Evolutionary conservation across 2,797 vertebrate genomes (phyloP), one percentile per base, ranked within the genome.

Genomic region (Galagoides demidoff): DNA sequence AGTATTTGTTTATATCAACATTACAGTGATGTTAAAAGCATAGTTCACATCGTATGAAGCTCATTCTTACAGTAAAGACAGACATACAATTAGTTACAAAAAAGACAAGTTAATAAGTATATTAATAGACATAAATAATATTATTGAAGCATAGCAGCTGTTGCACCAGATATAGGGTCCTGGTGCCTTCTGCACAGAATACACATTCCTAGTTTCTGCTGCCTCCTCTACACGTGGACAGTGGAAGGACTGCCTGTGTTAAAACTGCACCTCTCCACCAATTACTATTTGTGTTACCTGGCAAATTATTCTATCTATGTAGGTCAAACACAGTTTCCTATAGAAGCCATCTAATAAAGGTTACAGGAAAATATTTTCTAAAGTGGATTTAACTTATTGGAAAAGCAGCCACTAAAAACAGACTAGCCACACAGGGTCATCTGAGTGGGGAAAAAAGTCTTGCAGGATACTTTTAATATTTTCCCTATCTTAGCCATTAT

Each of bases 301-400:
- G 68, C 3, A 82, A 55, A 59, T 29, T 59, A 68, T 37, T 37
- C 39, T 76, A 73, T 76, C 17, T 49, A 9, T 61, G n/a, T 27
- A 85, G n/a, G 5, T 73, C 49, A 55, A 89, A 45, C 2, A 43
- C 0, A 34, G 16, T 82, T 25, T 84, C 70, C 31, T 31, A 45
- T 22, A 95, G 63, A 76, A 64, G 39, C 29, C 49, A 91, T 19
- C 37, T 57, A 34, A 92, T 68, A 71, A 91, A 64, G 31, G 57
- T 92, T 39, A 83, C 43, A 63, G 27, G 10, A 83, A 55, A 63
- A 31, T 29, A 66, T 39, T 89, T 94, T 90, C 49, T 73, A 95
- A 78, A 39, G 3, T 79, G 52, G 61, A 90, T 71, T 91, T 85
- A 87, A 45, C 64, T 68, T 78, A 2, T 2, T 77, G 14, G 55